phyloP scores from a whole-genome alignment of 2,797 vertebrate genomes.

The Ciconia nigra region DNA sequence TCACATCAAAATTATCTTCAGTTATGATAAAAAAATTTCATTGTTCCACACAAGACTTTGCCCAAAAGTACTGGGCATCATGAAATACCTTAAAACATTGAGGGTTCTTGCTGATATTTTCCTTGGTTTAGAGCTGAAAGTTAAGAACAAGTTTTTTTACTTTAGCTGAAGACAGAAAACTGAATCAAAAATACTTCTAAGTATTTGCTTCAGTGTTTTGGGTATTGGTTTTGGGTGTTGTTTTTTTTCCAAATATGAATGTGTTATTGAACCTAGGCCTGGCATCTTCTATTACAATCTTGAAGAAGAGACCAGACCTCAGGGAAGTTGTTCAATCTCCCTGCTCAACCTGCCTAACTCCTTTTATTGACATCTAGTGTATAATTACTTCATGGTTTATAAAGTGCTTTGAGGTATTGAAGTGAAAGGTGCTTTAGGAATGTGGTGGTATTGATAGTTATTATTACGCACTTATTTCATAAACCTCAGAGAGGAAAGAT shows the following conservation, averaged over 20 bases:
- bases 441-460: neutral
- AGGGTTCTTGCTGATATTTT: neutral
- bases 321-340: neutral
- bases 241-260: neutral
- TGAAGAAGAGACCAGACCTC: neutral
- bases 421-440: neutral
- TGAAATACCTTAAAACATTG: neutral
- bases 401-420: neutral
- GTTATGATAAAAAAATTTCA: neutral
- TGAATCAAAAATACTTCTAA: neutral
- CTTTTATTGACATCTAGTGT: neutral
- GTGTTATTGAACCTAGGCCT: neutral
- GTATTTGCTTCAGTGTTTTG: neutral
- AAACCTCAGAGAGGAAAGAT: neutral
- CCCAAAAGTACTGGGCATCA: neutral
- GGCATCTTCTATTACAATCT: too few species aligned
- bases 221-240: neutral
- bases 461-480: neutral
- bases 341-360: neutral
- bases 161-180: neutral
- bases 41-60: neutral
- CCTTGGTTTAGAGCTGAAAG: neutral
- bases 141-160: neutral
- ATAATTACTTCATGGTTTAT: neutral
- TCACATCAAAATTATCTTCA: slow-evolving; percentile 23